A percentile compares a stretch with the other conserved stretches of the same genome.
phyloP scores from a whole-genome alignment of 2,888 invertebrate species.

The Alviniconcha strummeri region DNA sequence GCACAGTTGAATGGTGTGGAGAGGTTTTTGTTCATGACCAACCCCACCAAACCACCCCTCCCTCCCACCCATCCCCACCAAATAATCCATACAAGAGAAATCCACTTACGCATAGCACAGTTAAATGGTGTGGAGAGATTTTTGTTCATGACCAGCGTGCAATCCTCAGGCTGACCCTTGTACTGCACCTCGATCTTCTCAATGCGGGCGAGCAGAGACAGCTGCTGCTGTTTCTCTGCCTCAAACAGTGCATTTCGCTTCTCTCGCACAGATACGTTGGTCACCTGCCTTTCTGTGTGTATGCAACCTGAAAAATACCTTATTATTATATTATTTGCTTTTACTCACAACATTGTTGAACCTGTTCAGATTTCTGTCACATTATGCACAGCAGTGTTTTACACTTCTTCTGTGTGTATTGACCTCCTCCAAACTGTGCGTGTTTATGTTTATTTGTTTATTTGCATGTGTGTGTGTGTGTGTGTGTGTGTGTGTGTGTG shows the following conservation, averaged over 20 bases:
- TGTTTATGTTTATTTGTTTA: too few relatives aligned
- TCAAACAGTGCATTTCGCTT: constrained; percentile 79
- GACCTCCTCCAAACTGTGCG: too few relatives aligned
- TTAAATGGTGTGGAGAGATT: constrained; percentile 92
- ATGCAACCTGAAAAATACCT: constrained; percentile 40
- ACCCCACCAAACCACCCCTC: background rate
- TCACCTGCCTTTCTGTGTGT: constrained; percentile 45
- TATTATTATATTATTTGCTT: too few relatives aligned
- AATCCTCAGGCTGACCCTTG: constrained; percentile 83
- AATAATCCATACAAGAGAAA: background rate
- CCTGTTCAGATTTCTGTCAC: background rate
- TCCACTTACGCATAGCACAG: constrained; percentile 87
- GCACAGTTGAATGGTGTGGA: too few relatives aligned
- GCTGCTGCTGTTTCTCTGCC: constrained; percentile 85
- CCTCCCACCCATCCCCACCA: background rate
- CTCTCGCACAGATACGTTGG: constrained; percentile 65
- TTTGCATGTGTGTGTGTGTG: too few relatives aligned
- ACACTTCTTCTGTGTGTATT: background rate
- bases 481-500: too few relatives aligned
- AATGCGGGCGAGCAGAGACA: constrained; percentile 84
- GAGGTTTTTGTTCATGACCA: too few relatives aligned
- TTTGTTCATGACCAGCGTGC: constrained; percentile 91
- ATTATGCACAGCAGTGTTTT: background rate
- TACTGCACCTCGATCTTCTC: constrained; percentile 93
- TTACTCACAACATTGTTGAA: too few relatives aligned